These are phyloP conservation scores for Oscheius sp. DNA, from an alignment of 1,140 invertebrate genomes.

Conservation along the genomic window DNA sequence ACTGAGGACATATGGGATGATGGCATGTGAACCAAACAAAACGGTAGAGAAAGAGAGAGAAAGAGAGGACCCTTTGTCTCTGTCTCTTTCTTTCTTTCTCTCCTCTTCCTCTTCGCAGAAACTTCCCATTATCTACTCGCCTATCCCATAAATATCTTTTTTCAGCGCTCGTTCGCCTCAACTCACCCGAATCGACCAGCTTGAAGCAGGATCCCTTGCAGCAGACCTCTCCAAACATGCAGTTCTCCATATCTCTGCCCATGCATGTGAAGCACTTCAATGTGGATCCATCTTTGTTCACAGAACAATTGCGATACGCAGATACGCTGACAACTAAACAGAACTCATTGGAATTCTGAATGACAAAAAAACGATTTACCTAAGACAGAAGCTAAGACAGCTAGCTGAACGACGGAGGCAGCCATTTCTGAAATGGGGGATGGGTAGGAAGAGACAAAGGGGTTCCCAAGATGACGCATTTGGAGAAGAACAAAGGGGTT, in stretches of 20 bases:
- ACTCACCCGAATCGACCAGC: conserved; percentile 36
- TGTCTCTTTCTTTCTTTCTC: too few species aligned
- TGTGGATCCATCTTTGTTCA: background rate
- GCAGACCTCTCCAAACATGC: conserved; percentile 32
- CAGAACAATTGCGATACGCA: background rate
- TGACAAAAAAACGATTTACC: background rate
- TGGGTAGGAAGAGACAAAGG: background rate
- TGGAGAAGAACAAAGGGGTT: too few species aligned
- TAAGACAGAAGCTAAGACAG: background rate
- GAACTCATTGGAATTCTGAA: background rate
- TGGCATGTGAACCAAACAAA: background rate
- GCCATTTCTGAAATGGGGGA: background rate
- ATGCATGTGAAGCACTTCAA: conserved; percentile 38
- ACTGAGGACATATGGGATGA: too few species aligned
- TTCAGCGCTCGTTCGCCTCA: too few species aligned
- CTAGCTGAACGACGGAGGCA: background rate
- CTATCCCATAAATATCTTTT: too few species aligned
- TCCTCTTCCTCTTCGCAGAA: too few species aligned
- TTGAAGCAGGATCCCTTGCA: conserved; percentile 48
- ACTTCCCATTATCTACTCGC: too few species aligned
- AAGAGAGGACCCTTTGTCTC: too few species aligned
- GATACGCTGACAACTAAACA: background rate
- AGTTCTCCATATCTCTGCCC: conserved; percentile 40
- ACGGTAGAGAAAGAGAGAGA: background rate
- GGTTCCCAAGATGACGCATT: too few species aligned